phyloP scores from a whole-genome alignment of 2,888 invertebrate genomes.

The Epinotia nisella region DNA sequence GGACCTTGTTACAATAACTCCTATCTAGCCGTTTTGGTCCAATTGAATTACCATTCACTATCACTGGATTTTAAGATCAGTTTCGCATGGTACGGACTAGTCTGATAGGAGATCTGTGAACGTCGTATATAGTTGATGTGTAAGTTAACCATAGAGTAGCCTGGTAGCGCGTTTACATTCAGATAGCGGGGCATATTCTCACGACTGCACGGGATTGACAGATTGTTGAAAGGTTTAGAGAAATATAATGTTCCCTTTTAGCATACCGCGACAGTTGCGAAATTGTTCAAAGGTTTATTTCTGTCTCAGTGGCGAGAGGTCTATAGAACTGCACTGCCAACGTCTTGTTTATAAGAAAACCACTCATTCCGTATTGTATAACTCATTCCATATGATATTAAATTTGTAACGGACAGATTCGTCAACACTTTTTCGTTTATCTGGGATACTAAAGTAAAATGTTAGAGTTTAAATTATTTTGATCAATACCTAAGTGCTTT shows the following conservation, averaged over 20 bases:
- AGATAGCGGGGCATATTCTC: conserved; percentile 15
- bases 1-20: background rate
- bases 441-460: no score
- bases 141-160: background rate
- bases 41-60: background rate
- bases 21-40: background rate
- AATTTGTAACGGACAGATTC: no score
- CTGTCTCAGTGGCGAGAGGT: no score
- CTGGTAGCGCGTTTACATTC: conserved; percentile 3
- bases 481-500: no score
- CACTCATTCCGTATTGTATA: no score
- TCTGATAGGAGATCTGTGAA: no score
- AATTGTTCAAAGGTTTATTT: background rate
- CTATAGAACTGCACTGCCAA: no score
- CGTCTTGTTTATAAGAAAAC: no score
- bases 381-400: no score
- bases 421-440: no score
- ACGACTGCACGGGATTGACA: conserved; percentile 10
- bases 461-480: no score
- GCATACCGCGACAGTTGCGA: background rate
- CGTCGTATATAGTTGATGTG: background rate
- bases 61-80: background rate
- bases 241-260: background rate
- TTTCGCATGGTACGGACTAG: background rate
- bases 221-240: conserved; percentile 7